phyloP scores from a whole-genome alignment of 2,797 vertebrate species.

The Rhinella marina region DNA sequence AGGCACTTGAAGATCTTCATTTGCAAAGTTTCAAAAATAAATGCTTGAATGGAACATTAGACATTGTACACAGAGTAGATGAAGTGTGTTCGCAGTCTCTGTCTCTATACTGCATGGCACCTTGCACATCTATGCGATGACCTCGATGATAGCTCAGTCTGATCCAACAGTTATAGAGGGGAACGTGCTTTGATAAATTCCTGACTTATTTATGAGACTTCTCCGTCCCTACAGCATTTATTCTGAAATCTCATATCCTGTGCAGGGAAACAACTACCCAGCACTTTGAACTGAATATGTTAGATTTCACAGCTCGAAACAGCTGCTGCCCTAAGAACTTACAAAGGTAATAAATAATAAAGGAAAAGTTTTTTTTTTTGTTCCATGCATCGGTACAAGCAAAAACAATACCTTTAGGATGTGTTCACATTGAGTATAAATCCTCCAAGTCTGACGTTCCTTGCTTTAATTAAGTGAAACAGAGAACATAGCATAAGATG shows the following conservation, averaged over 20 bases:
- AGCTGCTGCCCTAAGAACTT: not conserved
- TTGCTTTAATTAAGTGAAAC: not conserved
- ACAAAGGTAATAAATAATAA: not conserved
- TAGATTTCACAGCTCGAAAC: not conserved
- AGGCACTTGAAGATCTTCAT: constrained; percentile 22
- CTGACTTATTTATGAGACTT: constrained; percentile 28
- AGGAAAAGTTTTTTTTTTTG: not conserved
- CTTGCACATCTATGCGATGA: constrained; percentile 29
- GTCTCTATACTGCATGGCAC: constrained; percentile 17
- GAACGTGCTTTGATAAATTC: constrained; percentile 38
- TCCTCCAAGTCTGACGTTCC: not conserved
- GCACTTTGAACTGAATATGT: not conserved
- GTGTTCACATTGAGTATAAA: not conserved
- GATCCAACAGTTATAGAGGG: constrained; percentile 17
- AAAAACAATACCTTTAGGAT: not conserved
- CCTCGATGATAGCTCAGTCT: constrained; percentile 25
- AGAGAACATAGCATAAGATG: not conserved
- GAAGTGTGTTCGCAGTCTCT: constrained; percentile 26
- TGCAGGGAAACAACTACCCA: constrained; percentile 7
- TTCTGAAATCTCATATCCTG: not conserved
- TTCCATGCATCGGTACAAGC: not conserved
- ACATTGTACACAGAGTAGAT: not conserved
- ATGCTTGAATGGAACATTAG: constrained; percentile 5
- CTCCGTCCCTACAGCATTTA: constrained; percentile 18
- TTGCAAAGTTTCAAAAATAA: constrained; percentile 1